These are phyloP conservation scores for Chitala chitala DNA, from an alignment of 2,113 vertebrate species.

Conservation along the genomic window DNA sequence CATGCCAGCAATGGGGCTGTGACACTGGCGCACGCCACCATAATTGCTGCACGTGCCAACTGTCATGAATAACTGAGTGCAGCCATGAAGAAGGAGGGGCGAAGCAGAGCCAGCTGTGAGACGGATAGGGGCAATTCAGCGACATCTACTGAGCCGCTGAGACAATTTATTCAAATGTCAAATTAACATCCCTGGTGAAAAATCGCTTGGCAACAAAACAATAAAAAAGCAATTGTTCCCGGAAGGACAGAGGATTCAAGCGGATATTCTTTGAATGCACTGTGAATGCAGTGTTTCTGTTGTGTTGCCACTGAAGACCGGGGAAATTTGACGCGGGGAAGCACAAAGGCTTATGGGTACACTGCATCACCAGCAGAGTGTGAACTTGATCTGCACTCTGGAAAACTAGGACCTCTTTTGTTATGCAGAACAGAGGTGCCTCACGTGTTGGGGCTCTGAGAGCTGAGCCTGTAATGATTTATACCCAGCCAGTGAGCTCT, in stretches of 20 bases:
- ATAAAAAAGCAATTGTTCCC: slow-evolving; percentile 57
- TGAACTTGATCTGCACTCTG: slow-evolving; percentile 35
- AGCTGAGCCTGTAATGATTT: no score
- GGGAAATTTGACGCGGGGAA: neutral
- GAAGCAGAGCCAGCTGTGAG: slow-evolving; percentile 59
- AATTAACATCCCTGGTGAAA: slow-evolving; percentile 66
- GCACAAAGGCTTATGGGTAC: slow-evolving; percentile 34
- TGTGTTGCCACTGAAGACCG: slow-evolving; percentile 8
- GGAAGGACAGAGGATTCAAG: slow-evolving; percentile 50
- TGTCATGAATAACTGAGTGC: slow-evolving; percentile 57
- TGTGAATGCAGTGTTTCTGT: slow-evolving; percentile 39
- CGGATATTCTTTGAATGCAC: slow-evolving; percentile 33
- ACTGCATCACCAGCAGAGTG: slow-evolving; percentile 40
- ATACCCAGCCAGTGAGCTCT: no score
- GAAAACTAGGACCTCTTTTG: slow-evolving; percentile 39
- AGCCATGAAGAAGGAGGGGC: slow-evolving; percentile 41
- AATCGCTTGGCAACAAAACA: slow-evolving; percentile 59
- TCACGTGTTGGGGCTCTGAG: no score
- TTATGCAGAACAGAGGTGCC: neutral
- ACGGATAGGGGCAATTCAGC: slow-evolving; percentile 65
- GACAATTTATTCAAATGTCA: slow-evolving; percentile 72
- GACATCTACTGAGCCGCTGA: slow-evolving; percentile 42
- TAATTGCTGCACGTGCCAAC: slow-evolving; percentile 66
- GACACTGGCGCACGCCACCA: slow-evolving; percentile 53
- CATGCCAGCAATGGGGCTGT: slow-evolving; percentile 8